Conservation (phyloP, 1,140 invertebrate species). For the Drosophila watanabei region DNA sequence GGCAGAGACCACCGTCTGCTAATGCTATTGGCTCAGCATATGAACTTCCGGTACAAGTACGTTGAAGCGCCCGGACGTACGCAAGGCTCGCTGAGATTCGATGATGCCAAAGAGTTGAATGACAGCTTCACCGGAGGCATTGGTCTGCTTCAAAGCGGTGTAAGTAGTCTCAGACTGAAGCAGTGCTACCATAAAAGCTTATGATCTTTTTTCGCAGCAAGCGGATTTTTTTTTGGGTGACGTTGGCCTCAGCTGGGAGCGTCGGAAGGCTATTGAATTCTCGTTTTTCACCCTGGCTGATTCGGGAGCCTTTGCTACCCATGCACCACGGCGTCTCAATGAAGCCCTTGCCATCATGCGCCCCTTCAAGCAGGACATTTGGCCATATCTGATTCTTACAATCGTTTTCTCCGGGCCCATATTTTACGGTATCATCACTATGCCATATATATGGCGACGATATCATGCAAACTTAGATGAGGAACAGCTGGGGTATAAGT, state of each 20-base stretch:
- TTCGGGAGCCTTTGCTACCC: conserved; percentile 90
- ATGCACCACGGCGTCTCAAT: conserved; percentile 89
- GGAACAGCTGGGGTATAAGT: conserved; percentile 39
- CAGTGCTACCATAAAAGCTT: not conserved
- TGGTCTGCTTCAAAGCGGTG: conserved; percentile 89
- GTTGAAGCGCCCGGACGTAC: conserved; percentile 90
- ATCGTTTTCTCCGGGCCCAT: conserved; percentile 87
- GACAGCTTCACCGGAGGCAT: conserved; percentile 89
- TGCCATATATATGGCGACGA: conserved; percentile 85
- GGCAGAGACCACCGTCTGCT: conserved; percentile 90
- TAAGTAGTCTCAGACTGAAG: conserved; percentile 63
- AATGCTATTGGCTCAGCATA: conserved; percentile 87
- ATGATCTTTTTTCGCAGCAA: conserved; percentile 85
- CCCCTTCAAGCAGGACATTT: conserved; percentile 90
- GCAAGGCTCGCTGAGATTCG: conserved; percentile 88
- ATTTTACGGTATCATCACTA: conserved; percentile 86
- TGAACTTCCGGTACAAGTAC: conserved; percentile 90
- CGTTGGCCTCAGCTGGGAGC: conserved; percentile 89
- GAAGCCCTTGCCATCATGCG: conserved; percentile 90
- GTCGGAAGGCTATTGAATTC: conserved; percentile 89
- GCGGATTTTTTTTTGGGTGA: conserved; percentile 90
- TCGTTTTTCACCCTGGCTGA: conserved; percentile 90
- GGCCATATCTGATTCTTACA: conserved; percentile 87
- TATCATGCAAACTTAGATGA: conserved; percentile 29
- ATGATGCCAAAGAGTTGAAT: conserved; percentile 86